phyloP scores from a whole-genome alignment of 1,140 invertebrate species.

The Leptopilina clavipes region DNA sequence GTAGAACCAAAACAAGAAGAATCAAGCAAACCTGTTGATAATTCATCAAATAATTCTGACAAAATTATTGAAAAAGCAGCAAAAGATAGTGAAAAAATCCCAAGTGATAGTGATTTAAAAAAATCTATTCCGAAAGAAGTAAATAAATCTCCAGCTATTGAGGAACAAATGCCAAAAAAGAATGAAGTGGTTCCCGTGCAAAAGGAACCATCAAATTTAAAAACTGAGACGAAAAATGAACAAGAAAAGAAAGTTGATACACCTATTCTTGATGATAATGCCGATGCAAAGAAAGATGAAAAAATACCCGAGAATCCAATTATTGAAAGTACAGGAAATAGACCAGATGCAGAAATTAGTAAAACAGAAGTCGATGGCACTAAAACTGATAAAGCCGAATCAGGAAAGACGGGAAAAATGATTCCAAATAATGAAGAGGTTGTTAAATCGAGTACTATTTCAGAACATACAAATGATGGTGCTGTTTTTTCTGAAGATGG shows the following conservation, averaged over 20 bases:
- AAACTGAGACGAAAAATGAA: too few species aligned
- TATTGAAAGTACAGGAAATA: neutral
- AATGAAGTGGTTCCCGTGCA: too few species aligned
- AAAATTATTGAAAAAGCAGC: neutral
- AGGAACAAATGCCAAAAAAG: too few species aligned
- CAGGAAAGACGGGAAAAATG: constrained; percentile 2
- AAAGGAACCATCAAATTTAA: too few species aligned
- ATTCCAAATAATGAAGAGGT: constrained; percentile 12
- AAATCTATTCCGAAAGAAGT: neutral
- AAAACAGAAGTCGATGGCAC: neutral
- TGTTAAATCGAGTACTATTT: constrained; percentile 46
- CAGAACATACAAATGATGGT: constrained; percentile 49
- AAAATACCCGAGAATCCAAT: neutral
- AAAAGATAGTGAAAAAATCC: neutral
- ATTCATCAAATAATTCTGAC: neutral
- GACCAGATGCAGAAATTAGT: neutral
- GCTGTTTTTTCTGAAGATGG: constrained; percentile 19
- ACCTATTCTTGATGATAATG: neutral
- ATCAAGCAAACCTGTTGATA: neutral
- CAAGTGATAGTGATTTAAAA: neutral
- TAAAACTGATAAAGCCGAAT: neutral
- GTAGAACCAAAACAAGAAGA: neutral
- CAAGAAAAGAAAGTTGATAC: too few species aligned
- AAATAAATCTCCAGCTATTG: too few species aligned
- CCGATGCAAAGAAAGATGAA: neutral